These are phyloP conservation scores for Ceyx cyanopectus DNA, from an alignment of 2,113 vertebrate genomes.

Conservation along the genomic window DNA sequence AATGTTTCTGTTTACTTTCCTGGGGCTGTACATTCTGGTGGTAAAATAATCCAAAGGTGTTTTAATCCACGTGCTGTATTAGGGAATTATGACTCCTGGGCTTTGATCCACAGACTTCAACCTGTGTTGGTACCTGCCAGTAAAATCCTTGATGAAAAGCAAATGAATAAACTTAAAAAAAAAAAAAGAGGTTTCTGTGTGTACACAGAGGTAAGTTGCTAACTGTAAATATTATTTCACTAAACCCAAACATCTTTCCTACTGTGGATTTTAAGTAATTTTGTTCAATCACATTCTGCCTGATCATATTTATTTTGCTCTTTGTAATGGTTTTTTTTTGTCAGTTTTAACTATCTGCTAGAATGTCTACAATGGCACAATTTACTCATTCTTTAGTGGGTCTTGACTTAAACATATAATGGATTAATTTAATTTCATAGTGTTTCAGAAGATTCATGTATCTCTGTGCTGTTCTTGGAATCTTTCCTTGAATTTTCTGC, in stretches of 20 bases:
- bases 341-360: neutral
- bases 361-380: neutral
- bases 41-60: slow-evolving; percentile 56
- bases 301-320: neutral
- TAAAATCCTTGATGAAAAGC: neutral
- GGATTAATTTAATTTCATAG: neutral
- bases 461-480: slow-evolving; percentile 3
- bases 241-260: slow-evolving; percentile 16
- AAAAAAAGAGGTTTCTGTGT: neutral
- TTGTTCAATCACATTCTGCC: neutral
- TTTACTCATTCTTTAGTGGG: neutral
- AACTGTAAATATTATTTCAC: slow-evolving; percentile 39
- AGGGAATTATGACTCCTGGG: neutral
- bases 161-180: neutral
- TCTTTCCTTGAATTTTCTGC: slow-evolving; percentile 8
- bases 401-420: neutral
- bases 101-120: neutral
- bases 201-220: neutral
- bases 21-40: slow-evolving; percentile 26
- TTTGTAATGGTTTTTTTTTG: neutral
- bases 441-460: neutral
- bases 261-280: neutral
- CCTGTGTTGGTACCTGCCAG: neutral
- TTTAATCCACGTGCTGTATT: neutral
- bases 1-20: slow-evolving; percentile 59